Evolutionary conservation across 2,888 invertebrate species (phyloP).

Genomic region (Stratiomys singularior): DNA sequence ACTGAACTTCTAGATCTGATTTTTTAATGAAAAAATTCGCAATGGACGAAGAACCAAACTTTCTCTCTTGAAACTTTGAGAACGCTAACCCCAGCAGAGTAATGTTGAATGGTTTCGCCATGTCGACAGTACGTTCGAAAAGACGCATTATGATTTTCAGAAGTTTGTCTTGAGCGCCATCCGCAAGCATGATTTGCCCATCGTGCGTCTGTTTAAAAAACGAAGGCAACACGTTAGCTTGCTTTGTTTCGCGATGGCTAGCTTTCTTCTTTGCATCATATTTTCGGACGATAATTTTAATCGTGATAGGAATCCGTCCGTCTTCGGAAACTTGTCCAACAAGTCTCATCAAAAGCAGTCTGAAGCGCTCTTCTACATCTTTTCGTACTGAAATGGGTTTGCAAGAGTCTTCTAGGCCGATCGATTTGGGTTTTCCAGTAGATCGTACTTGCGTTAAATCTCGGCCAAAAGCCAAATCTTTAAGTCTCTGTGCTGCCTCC

Average conservation of each 20-base stretch:
- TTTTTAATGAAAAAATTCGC: conserved; percentile 78
- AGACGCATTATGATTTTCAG: conserved; percentile 77
- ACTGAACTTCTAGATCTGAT: conserved; percentile 79
- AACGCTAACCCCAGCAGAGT: conserved; percentile 84
- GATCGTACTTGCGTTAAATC: conserved; percentile 78
- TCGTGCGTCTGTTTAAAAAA: conserved; percentile 69
- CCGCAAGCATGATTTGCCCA: conserved; percentile 65
- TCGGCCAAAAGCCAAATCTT: conserved; percentile 78
- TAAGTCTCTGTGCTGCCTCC: conserved; percentile 76
- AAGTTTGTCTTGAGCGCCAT: conserved; percentile 73
- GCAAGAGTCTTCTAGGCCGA: conserved; percentile 83
- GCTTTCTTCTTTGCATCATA: conserved; percentile 74
- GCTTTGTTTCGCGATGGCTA: conserved; percentile 79
- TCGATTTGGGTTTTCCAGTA: conserved; percentile 80
- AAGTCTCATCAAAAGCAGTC: conserved; percentile 75
- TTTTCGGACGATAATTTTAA: conserved; percentile 80
- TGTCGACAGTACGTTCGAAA: conserved; percentile 78
- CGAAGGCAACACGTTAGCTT: conserved; percentile 77
- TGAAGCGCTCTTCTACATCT: conserved; percentile 79
- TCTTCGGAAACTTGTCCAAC: conserved; percentile 79
- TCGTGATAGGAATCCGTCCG: conserved; percentile 79
- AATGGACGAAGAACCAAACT: conserved; percentile 76
- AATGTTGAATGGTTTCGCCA: conserved; percentile 80
- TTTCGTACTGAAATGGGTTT: conserved; percentile 76
- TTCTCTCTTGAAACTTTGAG: conserved; percentile 81